A percentile compares a stretch with the other conserved stretches of the same genome.
Conservation (phyloP, 2,113 vertebrate species). For the Lophotis ruficrista region DNA sequence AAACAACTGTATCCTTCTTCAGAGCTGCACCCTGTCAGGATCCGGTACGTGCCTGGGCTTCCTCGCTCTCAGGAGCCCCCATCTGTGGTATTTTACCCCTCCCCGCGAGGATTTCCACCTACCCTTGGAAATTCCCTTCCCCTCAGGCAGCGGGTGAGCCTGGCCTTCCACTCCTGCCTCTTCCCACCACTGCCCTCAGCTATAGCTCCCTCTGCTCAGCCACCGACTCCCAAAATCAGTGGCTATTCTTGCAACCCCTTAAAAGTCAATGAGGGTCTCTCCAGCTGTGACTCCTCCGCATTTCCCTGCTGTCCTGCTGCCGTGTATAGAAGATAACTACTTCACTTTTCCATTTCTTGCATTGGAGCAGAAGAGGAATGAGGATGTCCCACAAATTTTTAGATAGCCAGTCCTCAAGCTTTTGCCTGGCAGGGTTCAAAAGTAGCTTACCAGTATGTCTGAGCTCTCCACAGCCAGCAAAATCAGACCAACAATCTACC, state of each 20-base stretch:
- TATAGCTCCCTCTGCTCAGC: background rate
- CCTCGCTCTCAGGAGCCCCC: background rate
- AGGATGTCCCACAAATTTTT: background rate
- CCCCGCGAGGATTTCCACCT: background rate
- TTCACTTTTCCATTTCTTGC: background rate
- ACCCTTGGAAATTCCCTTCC: background rate
- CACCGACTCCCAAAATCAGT: background rate
- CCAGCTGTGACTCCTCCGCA: background rate
- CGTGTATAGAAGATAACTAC: background rate
- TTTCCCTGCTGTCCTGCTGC: background rate
- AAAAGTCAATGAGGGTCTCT: background rate
- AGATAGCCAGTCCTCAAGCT: background rate
- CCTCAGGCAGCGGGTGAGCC: background rate
- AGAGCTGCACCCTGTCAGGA: background rate
- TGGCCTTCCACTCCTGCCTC: background rate
- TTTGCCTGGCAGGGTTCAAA: background rate
- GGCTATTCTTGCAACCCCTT: background rate
- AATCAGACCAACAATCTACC: background rate
- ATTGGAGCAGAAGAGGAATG: background rate
- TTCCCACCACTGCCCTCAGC: background rate
- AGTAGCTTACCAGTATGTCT: background rate
- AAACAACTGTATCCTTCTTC: fast-evolving
- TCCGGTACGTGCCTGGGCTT: background rate
- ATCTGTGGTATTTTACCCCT: background rate
- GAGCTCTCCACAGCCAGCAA: background rate